Percentiles rank a stretch among this genome's conserved stretches.
Conservation (phyloP, 1,140 invertebrate species). For the Halesus radiatus region DNA sequence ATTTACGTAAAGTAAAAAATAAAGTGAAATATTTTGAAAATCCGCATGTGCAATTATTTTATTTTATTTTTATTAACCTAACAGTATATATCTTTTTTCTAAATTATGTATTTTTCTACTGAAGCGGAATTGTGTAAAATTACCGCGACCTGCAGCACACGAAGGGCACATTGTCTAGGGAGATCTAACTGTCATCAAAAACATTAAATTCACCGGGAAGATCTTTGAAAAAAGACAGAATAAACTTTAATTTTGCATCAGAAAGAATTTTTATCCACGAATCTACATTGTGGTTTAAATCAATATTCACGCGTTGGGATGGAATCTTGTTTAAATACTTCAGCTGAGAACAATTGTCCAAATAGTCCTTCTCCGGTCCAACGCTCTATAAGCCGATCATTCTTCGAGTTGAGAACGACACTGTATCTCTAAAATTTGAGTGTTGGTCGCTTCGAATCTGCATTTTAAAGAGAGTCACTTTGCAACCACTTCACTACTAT, state of each 20-base stretch:
- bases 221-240: background rate
- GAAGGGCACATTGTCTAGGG: background rate
- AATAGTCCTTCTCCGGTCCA: background rate
- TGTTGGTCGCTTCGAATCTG: no score
- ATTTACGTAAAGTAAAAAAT: no score
- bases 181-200: background rate
- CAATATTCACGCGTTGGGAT: background rate
- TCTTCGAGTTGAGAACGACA: background rate
- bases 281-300: background rate
- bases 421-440: no score
- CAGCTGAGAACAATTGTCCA: background rate
- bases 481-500: no score
- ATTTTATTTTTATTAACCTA: no score
- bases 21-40: no score
- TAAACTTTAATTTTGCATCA: background rate
- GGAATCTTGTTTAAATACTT: background rate
- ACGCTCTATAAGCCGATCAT: background rate
- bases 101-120: no score
- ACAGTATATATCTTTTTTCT: no score
- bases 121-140: no score
- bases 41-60: no score
- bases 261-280: background rate
- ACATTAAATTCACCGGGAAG: background rate
- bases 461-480: no score
- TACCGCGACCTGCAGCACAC: background rate